These are phyloP conservation scores for Dromas ardeola DNA, from an alignment of 2,113 vertebrate species.

Conservation along the genomic window DNA sequence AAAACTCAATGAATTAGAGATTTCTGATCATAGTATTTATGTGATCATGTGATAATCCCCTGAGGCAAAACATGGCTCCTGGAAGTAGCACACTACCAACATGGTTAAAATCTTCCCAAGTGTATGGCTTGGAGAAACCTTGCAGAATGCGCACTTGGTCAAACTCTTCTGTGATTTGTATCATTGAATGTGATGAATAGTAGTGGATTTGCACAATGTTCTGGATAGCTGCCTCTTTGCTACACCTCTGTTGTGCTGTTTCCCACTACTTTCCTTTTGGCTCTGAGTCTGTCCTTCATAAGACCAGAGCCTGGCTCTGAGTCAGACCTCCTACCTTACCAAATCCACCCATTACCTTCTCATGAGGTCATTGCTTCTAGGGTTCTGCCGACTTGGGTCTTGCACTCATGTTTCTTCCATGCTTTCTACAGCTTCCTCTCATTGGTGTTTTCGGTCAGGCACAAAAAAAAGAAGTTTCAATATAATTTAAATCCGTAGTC, in stretches of 20 bases:
- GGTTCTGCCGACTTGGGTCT: background rate
- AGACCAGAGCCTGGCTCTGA: background rate
- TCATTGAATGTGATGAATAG: background rate
- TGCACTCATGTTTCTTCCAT: background rate
- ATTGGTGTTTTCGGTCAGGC: background rate
- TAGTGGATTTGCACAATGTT: background rate
- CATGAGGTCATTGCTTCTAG: background rate
- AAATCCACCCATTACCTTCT: background rate
- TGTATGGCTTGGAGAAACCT: background rate
- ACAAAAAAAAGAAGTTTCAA: background rate
- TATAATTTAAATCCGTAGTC: rapidly evolving
- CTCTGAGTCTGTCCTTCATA: background rate
- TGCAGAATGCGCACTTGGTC: background rate
- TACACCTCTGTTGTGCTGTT: background rate
- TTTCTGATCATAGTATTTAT: background rate
- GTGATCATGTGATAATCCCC: background rate
- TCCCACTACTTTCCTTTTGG: background rate
- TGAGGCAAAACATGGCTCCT: background rate
- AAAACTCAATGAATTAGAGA: background rate
- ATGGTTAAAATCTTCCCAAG: background rate
- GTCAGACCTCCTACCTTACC: background rate
- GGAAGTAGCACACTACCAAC: background rate
- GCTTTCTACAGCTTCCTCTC: background rate
- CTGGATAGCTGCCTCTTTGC: background rate
- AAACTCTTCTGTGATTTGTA: background rate